Conservation (phyloP, 2,797 vertebrate species). For the Naso thynnoides region DNA sequence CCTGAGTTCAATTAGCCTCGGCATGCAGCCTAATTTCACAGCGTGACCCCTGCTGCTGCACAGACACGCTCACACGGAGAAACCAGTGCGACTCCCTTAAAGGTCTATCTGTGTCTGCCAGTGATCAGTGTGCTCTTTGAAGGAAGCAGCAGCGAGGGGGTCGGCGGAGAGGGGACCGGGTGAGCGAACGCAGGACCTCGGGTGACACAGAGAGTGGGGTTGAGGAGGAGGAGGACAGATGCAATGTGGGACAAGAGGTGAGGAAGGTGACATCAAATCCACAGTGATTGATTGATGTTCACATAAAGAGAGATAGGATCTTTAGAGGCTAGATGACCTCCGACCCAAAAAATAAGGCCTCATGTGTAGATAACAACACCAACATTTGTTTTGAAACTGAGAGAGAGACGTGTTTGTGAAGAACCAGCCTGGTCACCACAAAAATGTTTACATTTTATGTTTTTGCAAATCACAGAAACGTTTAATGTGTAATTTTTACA, state of each 20-base stretch:
- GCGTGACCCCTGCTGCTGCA: conserved; percentile 64
- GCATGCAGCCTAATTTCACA: conserved; percentile 74
- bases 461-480: too few relatives aligned
- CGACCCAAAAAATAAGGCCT: conserved; percentile 40
- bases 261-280: conserved; percentile 48
- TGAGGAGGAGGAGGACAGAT: conserved; percentile 24
- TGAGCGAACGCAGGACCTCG: conserved; percentile 32
- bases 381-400: conserved; percentile 40
- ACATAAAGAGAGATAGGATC: conserved; percentile 57
- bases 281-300: conserved; percentile 63
- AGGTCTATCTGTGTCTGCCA: conserved; percentile 40
- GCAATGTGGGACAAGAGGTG: conserved; percentile 39
- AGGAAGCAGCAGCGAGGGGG: conserved; percentile 15
- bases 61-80: conserved; percentile 33
- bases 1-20: conserved; percentile 73
- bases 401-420: conserved; percentile 17
- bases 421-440: background rate
- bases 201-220: conserved; percentile 8
- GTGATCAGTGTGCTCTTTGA: conserved; percentile 68
- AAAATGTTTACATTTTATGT: too few relatives aligned
- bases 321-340: conserved; percentile 49
- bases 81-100: conserved; percentile 38
- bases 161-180: background rate
- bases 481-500: too few relatives aligned
- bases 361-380: conserved; percentile 33